Base-by-base conservation (phyloP, 2,888 invertebrate species). In the Aradus depressus region DNA sequence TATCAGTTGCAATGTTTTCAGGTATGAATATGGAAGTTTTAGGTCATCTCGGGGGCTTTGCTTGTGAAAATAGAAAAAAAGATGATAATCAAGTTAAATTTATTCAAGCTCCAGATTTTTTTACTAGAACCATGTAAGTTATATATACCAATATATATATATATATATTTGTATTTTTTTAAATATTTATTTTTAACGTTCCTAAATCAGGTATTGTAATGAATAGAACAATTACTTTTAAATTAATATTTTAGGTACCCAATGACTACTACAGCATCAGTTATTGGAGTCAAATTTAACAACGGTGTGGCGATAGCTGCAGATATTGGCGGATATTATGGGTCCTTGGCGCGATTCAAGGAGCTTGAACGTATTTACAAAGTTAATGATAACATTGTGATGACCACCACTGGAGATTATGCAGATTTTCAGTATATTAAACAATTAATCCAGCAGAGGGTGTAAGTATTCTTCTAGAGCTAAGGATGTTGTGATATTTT, bases 371-470 rank as follows among this genome's bases (percentile, higher is more conserved):
- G 97, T 55, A 76, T 97, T 5, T 83, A 97, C 38, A 84, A 84
- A 70, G 84, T 98, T 28, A 98, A 97, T 64, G 80, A 90, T 45
- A 79, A 84, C 57, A 90, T 88, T 22, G 73, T 97, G 44, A 70
- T 97, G 10, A 96, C 92, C 0, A 86, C 85, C 49, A 83, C 89
- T 50, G 98, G 97, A 3, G 98, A 98, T 70, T 95, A 90, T 65
- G 97, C 93, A 6, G 98, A 99, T 68, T 98, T 80, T 66, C 97
- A 98, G 68, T 92, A 84, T 66, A 72, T 95, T 52, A 80, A 80
- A 64, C 82, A 82, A 60, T 75, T 86, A 54, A 81, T 95, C 63
- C 81, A 90, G 62, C 85, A 86, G 67, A 86, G 88, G 74, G 80
- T 85, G 85, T 86, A 69, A 75, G 79, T 72, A 31, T 43, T 22